Evolutionary conservation across 2,113 vertebrate species (phyloP).

Genomic region (Gymnogyps californianus): DNA sequence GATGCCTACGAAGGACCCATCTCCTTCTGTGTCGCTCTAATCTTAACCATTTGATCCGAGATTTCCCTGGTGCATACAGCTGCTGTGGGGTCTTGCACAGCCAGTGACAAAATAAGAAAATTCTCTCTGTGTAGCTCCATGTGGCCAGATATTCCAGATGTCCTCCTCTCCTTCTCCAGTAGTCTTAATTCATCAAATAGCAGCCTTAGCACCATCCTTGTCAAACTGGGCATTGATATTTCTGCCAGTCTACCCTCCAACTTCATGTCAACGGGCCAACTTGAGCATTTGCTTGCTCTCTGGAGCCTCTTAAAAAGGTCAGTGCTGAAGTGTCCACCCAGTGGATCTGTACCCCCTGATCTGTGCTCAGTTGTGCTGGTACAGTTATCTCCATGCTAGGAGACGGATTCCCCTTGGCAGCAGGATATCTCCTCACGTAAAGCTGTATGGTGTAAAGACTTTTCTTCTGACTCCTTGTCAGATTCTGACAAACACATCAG

Average conservation of each 20-base stretch:
- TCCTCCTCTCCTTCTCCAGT: background rate
- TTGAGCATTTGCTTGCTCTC: background rate
- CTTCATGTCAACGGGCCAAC: background rate
- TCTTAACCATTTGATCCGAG: background rate
- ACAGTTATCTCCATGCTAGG: background rate
- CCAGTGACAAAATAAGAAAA: background rate
- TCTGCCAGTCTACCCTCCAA: background rate
- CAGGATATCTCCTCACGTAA: background rate
- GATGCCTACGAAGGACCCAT: background rate
- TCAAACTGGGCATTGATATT: background rate
- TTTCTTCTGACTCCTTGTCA: background rate
- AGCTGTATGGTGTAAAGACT: background rate
- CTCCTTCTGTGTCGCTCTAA: background rate
- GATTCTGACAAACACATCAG: background rate
- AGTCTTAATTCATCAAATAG: background rate
- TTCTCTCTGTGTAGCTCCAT: background rate
- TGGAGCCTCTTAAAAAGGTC: background rate
- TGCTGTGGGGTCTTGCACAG: background rate
- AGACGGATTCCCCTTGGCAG: background rate
- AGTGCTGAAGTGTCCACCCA: background rate
- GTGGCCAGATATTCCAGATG: background rate
- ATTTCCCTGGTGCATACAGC: background rate
- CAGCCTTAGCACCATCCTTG: background rate
- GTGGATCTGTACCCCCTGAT: background rate
- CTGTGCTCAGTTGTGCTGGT: background rate